These are phyloP conservation scores for Brachionus asplanchnoidis DNA, from an alignment of 1,140 invertebrate species.

Conservation along the genomic window DNA sequence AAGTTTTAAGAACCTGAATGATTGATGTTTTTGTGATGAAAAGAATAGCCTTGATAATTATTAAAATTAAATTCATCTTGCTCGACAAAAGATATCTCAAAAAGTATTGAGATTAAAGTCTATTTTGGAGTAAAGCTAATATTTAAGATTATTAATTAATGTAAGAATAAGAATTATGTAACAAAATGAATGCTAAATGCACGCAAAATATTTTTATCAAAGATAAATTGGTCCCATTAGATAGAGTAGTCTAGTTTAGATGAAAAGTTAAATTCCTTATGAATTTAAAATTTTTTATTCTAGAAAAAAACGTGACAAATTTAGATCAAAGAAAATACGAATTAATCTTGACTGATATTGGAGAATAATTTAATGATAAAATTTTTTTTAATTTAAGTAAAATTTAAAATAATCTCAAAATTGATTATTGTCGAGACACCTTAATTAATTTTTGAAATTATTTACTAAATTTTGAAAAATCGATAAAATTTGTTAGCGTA, in stretches of 20 bases:
- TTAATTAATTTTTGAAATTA: neutral
- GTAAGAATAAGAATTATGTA: neutral
- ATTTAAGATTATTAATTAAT: conserved; percentile 1
- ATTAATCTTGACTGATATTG: neutral
- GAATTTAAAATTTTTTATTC: neutral
- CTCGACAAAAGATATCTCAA: neutral
- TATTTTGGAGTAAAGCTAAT: neutral
- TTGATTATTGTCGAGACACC: neutral
- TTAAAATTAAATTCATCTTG: neutral
- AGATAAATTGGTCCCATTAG: neutral
- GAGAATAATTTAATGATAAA: neutral
- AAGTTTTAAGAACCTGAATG: neutral
- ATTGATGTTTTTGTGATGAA: neutral
- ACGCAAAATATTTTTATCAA: neutral
- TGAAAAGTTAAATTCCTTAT: neutral
- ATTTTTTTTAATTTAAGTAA: neutral
- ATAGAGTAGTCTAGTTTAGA: neutral
- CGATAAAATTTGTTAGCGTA: neutral
- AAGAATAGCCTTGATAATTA: neutral
- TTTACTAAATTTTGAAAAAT: neutral
- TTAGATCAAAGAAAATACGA: neutral
- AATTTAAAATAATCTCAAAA: neutral
- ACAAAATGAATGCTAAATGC: neutral
- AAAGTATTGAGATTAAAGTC: neutral
- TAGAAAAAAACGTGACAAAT: neutral